Evolutionary conservation across 2,113 vertebrate species (phyloP).

Genomic region (Phyllostomus discolor): DNA sequence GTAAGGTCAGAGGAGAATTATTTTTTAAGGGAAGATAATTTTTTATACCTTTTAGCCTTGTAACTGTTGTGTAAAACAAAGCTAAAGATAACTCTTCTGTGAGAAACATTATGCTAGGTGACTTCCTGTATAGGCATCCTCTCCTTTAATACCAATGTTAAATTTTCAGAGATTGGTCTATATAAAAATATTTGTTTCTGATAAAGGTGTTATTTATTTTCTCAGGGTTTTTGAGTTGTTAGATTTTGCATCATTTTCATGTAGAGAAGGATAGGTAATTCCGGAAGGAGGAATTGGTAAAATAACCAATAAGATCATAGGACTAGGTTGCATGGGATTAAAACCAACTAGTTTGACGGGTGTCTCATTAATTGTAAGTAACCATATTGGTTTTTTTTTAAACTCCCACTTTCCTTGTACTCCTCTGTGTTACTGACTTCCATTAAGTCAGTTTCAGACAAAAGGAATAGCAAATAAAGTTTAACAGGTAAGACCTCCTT

Average conservation of each 20-base stretch:
- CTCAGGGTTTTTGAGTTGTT: neutral
- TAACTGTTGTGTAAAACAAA: neutral
- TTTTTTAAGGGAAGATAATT: neutral
- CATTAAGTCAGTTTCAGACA: neutral
- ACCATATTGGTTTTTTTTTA: neutral
- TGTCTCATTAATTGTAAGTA: neutral
- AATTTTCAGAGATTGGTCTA: neutral
- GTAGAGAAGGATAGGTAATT: neutral
- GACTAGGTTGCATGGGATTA: neutral
- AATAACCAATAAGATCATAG: neutral
- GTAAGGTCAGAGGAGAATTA: neutral
- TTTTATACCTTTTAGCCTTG: neutral
- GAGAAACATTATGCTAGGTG: neutral
- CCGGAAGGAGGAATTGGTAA: neutral
- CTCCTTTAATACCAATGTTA: neutral
- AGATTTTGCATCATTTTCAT: neutral
- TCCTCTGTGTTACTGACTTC: neutral
- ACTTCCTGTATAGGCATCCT: neutral
- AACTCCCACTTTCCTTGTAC: neutral
- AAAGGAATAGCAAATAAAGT: neutral
- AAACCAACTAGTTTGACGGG: neutral
- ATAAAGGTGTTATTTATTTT: constrained; percentile 6
- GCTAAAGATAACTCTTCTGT: neutral
- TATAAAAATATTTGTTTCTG: neutral
- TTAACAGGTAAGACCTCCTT: neutral